Evolutionary conservation across 2,888 invertebrate genomes (phyloP).

Genomic region (Pseudococcus jackbeardsleyi): DNA sequence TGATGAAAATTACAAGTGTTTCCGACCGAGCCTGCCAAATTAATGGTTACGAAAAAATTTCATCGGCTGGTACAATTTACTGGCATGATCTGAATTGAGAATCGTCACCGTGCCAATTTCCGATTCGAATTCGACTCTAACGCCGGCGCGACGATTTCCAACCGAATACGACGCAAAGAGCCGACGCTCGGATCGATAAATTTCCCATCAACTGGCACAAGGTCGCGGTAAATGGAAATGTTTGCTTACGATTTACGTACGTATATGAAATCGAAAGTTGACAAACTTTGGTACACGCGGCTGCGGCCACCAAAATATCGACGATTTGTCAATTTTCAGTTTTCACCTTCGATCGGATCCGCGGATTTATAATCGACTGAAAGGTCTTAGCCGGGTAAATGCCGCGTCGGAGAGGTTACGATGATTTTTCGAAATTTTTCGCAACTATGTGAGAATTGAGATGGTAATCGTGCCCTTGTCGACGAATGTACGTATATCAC

Average conservation of each 20-base stretch:
- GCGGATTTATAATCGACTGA: background rate
- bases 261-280: slow-evolving; percentile 22
- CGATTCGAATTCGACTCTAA: background rate
- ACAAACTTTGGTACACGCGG: background rate
- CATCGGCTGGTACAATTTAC: background rate
- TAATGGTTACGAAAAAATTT: background rate
- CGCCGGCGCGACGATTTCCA: slow-evolving; percentile 1
- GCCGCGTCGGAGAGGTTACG: too few relatives aligned
- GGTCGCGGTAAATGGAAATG: background rate
- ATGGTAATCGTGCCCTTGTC: background rate
- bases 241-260: background rate
- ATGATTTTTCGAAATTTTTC: too few relatives aligned
- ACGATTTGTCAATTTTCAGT: background rate
- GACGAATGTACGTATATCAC: background rate
- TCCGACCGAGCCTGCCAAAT: background rate
- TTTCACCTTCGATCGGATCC: background rate
- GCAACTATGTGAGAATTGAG: background rate
- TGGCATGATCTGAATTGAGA: background rate
- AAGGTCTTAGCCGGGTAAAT: background rate
- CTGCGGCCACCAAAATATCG: background rate
- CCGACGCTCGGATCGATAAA: slow-evolving; percentile 43
- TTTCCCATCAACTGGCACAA: slow-evolving; percentile 41
- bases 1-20: background rate
- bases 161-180: background rate
- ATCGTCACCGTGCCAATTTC: slow-evolving; percentile 1